A percentile compares a stretch with the other conserved stretches of the same genome.
phyloP scores from a whole-genome alignment of 2,888 invertebrate genomes.

The Microctonus hyperodae region DNA sequence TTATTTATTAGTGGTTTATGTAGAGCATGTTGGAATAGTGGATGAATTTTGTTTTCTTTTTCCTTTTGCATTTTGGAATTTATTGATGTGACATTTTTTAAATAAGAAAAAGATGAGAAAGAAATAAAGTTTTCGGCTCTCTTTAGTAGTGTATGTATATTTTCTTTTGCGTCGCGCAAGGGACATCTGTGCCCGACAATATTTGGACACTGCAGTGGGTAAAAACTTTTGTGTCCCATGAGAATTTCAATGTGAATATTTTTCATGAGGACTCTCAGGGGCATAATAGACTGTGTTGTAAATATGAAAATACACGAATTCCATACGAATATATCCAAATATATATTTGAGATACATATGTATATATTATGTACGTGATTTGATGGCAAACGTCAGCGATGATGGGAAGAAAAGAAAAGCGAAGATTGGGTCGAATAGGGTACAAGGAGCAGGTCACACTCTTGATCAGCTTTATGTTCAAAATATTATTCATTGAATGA shows the following conservation, averaged over 20 bases:
- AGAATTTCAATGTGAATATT: conserved; percentile 56
- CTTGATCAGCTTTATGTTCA: conserved; percentile 19
- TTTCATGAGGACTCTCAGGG: conserved; percentile 43
- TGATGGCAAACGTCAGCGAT: not conserved
- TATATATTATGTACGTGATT: not conserved
- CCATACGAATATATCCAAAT: conserved; percentile 29
- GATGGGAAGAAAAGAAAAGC: not conserved
- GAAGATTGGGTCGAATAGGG: not conserved
- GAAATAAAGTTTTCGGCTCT: conserved; percentile 21
- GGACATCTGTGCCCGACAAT: conserved; percentile 61
- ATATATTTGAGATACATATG: not conserved
- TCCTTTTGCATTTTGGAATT: not conserved
- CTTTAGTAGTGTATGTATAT: not conserved
- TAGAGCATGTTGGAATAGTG: not conserved
- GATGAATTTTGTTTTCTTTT: not conserved
- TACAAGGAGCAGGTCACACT: conserved; percentile 4
- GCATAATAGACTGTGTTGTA: conserved; percentile 55
- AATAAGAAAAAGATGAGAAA: not conserved
- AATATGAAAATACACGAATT: conserved; percentile 48
- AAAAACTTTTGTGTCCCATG: conserved; percentile 59
- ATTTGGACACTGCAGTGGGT: conserved; percentile 54
- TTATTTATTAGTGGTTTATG: not conserved
- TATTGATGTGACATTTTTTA: not conserved
- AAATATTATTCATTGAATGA: not conserved
- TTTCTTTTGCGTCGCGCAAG: conserved; percentile 26